These are phyloP conservation scores for Planococcus citri DNA, from an alignment of 1,140 invertebrate genomes.

Conservation along the genomic window DNA sequence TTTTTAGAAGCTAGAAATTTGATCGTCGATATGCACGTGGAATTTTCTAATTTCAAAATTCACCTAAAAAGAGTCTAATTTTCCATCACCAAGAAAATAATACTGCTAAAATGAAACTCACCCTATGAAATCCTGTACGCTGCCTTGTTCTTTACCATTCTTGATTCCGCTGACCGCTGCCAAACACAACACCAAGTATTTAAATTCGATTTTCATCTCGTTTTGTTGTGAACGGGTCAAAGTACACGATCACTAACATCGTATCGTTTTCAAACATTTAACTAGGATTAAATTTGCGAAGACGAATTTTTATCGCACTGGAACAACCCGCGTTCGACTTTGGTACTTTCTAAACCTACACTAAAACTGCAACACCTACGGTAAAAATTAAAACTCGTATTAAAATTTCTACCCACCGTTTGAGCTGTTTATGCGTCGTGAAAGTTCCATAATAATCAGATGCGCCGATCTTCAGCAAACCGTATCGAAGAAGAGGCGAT, in stretches of 20 bases:
- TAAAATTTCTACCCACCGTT: not conserved
- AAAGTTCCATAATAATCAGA: not conserved
- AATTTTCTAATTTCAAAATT: too few relatives aligned
- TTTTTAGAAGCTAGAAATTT: too few relatives aligned
- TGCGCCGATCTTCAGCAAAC: not conserved
- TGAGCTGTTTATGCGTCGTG: not conserved
- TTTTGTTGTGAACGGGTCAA: not conserved
- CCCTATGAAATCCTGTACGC: not conserved
- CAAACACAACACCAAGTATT: not conserved
- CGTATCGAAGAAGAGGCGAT: slow-evolving; percentile 5
- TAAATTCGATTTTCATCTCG: slow-evolving; percentile 7
- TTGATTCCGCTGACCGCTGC: not conserved
- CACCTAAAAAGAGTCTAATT: too few relatives aligned
- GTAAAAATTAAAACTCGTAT: slow-evolving; percentile 4
- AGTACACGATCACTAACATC: not conserved
- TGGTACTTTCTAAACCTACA: not conserved
- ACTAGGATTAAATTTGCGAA: not conserved
- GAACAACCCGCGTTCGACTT: not conserved
- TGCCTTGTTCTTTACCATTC: not conserved
- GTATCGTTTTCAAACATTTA: not conserved
- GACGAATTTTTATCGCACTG: not conserved
- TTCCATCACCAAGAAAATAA: too few relatives aligned
- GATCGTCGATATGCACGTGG: too few relatives aligned
- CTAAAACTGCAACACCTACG: slow-evolving; percentile 6
- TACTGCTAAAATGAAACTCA: not conserved